Base-by-base conservation (phyloP, 2,113 vertebrate genomes). In the Prochilodus magdalenae region DNA sequence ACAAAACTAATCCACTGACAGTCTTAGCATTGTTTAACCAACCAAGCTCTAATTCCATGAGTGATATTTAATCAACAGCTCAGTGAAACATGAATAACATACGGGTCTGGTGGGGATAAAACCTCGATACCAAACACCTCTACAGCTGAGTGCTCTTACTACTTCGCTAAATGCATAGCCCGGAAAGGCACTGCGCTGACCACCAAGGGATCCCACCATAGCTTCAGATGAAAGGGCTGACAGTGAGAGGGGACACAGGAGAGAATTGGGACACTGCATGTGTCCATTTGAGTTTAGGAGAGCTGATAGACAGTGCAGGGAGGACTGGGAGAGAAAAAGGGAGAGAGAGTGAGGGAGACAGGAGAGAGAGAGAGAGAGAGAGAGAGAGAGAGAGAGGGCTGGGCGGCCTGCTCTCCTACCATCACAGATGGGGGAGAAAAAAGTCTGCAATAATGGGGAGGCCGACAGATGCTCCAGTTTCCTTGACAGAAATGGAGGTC, bases 401-500 rank as follows among this genome's bases (percentile, higher is more conserved):
- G 49, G 84, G 81, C 27, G 60, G 30, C 53, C 81, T 85, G 18
- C 53, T 78, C 40, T 72, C n/a, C n/a, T 71, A 80, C 82, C 75
- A 44, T 69, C 83, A 73, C 73, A 84, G 84, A 86, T 44, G 86
- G 83, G 84, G 78, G 65, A 51, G 69, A 44, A 44, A 62, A 65
- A 77, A 66, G 59, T 80, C 75, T 82, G 87, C 75, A 81, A 91
- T 90, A 90, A 89, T 88, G 89, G 91, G 91, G 89, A 85, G 86
- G 87, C 65, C 86, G 89, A 85, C 90, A 92, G 91, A 91, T 91
- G 93, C 89, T 93, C 94, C 86, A 93, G 77, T 93, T 93, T 94
- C 91, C 87, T 89, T 90, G 88, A 90, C 92, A 91, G 86, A 90
- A 94, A 94, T 93, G 89, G 93, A 94, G 93, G 94, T 94, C 92